Conservation (phyloP, 30 jellyfish, hydroid and myxozoan genomes). For the Aurelia sp. region DNA sequence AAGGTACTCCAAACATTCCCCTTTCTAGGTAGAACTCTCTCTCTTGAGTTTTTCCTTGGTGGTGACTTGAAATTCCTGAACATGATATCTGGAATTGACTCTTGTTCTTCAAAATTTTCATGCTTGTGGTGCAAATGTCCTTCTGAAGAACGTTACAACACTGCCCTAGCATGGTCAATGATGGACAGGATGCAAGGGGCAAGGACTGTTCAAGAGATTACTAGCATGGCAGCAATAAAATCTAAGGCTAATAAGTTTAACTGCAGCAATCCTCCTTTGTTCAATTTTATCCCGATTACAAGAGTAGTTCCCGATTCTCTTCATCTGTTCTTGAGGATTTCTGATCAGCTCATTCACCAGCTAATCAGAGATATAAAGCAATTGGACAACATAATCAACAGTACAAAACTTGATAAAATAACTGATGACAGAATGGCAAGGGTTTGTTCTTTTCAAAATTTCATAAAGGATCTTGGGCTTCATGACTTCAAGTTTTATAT, state of each 20-base stretch:
- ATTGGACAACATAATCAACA: too few species aligned
- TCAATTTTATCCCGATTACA: too few species aligned
- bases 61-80: conserved; percentile 40
- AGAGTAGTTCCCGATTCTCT: too few species aligned
- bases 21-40: neutral
- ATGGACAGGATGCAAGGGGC: conserved; percentile 19
- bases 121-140: conserved; percentile 48
- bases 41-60: neutral
- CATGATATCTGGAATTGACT: conserved; percentile 14
- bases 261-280: too few species aligned
- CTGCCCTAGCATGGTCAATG: neutral
- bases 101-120: conserved; percentile 12
- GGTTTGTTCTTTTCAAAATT: neutral
- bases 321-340: too few species aligned
- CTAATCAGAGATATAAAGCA: too few species aligned
- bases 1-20: neutral
- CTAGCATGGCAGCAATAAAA: neutral
- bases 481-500: neutral
- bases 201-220: conserved; percentile 9
- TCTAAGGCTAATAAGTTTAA: too few species aligned
- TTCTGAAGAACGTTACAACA: conserved; percentile 13
- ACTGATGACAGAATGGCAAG: too few species aligned
- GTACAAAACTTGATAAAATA: too few species aligned
- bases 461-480: neutral
- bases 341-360: too few species aligned